Base-by-base conservation (phyloP, 2,797 vertebrate species). In the Psittacula derbiana region DNA sequence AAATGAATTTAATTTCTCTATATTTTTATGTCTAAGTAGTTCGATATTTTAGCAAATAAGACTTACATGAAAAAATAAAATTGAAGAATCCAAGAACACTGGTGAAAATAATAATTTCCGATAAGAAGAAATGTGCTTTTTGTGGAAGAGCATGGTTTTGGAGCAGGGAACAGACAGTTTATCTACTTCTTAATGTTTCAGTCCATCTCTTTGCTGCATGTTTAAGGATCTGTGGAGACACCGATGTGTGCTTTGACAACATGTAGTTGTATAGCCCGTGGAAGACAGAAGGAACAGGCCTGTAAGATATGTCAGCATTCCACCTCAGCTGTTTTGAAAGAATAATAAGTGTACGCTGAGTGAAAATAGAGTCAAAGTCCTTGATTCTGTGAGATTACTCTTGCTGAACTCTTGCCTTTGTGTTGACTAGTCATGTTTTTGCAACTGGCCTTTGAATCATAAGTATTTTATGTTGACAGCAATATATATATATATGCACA, bases 201-300 rank as follows among this genome's bases (percentile, higher is more conserved):
- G 71, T 46, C 6, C 2, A 11, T 33, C 31, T 52, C 41, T 72
- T 79, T 74, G 16, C 44, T 65, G 21, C 80, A 18, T 17, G 0
- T 80, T 30, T 83, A 33, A 65, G 41, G 27, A 67, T 83, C 50
- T 86, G 46, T 65, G 4, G 3, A 16, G 89, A 65, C 61, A 47
- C 61, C 0, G 0, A 4, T 9, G 3, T 0, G 0, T 78, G 30
- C 44, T 80, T 50, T 71, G 65, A 14, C 1, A 0, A 16, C 30
- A 1, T 0, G 0, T 49, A 16, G 16, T 44, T 43, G 19, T 46
- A 8, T 46, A 46, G 64, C 52, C 47, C 4, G 0, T 36, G 76
- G 50, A 1, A 76, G 21, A 8, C 1, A n/a, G 33, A 72, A 80
- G 79, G 49, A 76, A 13, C 10, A 21, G 46, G 21, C 75, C 43